These are phyloP conservation scores for Rhabdophis nuchalis DNA, from an alignment of 2,797 vertebrate genomes.

Conservation along the genomic window DNA sequence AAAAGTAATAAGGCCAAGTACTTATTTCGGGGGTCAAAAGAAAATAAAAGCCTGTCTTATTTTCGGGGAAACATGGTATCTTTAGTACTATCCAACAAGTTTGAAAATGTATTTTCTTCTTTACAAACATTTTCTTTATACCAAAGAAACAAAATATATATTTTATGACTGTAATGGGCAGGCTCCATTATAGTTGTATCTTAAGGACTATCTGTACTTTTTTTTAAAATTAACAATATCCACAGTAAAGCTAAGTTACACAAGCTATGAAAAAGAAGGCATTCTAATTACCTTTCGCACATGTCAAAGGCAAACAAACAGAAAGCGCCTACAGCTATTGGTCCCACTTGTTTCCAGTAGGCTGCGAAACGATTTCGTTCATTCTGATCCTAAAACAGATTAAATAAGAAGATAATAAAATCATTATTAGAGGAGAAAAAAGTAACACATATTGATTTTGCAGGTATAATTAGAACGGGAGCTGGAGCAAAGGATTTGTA, in stretches of 20 bases:
- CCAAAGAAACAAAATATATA: neutral
- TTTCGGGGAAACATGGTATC: too few species aligned
- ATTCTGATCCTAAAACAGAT: conserved; percentile 81
- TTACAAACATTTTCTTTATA: neutral
- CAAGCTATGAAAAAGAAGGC: neutral
- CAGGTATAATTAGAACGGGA: neutral
- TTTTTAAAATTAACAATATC: neutral
- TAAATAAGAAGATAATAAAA: neutral
- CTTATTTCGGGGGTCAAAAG: too few species aligned
- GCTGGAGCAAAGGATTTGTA: neutral
- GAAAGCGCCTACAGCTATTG: conserved; percentile 93
- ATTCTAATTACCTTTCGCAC: conserved; percentile 86
- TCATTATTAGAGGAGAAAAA: neutral
- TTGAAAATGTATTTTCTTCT: neutral
- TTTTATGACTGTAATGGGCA: neutral
- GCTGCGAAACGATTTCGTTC: conserved; percentile 91
- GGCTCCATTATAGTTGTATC: neutral
- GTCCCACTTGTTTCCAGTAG: conserved; percentile 97
- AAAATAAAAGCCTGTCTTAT: too few species aligned
- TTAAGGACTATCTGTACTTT: neutral
- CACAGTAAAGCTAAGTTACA: neutral
- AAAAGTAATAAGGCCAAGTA: too few species aligned
- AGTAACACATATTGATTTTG: neutral
- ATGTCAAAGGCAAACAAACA: conserved; percentile 98
- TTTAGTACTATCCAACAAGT: neutral